phyloP scores from a whole-genome alignment of 2,113 vertebrate genomes.

The Datnioides undecimradiatus region DNA sequence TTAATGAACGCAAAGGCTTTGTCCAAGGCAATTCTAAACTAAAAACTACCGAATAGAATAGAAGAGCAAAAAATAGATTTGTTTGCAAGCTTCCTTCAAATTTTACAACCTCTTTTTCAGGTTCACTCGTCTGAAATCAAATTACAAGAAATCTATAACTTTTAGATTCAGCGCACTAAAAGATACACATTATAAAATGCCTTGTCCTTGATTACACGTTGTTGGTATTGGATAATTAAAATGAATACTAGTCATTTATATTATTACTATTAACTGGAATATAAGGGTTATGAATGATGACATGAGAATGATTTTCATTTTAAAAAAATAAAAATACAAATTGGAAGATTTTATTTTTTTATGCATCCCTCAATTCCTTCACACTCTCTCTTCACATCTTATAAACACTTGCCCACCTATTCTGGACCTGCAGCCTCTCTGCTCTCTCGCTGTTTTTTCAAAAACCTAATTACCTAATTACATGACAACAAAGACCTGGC shows the following conservation, averaged over 20 bases:
- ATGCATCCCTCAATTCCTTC: background rate
- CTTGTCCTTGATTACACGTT: background rate
- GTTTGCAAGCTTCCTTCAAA: background rate
- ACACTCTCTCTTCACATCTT: background rate
- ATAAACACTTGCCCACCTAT: background rate
- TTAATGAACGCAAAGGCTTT: background rate
- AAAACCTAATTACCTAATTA: constrained; percentile 31
- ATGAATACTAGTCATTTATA: too few relatives aligned
- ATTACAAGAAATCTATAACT: too few relatives aligned
- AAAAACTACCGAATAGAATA: too few relatives aligned
- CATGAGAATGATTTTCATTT: too few relatives aligned
- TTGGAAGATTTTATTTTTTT: too few relatives aligned
- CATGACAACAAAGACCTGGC: constrained; percentile 18
- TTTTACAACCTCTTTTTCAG: background rate
- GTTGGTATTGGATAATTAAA: background rate
- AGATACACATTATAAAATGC: background rate
- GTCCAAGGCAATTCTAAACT: background rate
- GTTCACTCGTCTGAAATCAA: background rate
- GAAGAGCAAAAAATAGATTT: too few relatives aligned
- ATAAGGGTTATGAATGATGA: background rate
- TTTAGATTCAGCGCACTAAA: background rate
- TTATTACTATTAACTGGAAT: too few relatives aligned
- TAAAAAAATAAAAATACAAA: too few relatives aligned
- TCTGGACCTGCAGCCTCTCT: background rate
- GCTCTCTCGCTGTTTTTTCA: background rate